Evolutionary conservation across 1,140 invertebrate species (phyloP), one percentile per base, ranked within the genome.

Genomic region (Cyphomyrmex costatus): DNA sequence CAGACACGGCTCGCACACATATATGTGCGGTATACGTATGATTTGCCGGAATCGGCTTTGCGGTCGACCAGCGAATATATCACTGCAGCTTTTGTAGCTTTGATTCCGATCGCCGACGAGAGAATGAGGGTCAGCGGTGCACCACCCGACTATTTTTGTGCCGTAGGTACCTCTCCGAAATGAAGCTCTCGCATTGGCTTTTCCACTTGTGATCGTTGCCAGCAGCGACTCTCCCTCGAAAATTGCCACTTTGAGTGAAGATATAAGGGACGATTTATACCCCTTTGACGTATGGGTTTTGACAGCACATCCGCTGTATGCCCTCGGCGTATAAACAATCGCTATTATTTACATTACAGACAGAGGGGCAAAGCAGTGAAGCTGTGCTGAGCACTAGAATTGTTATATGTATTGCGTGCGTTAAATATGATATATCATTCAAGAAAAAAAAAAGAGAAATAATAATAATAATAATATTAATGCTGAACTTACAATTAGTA

Each of bases 21-120:
- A n/a, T 82, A 82, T 49, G 49, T 56, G 61, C 61, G 61, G 76
- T 86, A 51, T 73, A 87, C 58, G 88, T 89, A 89, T 89, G 84
- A 89, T 89, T 88, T 88, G 76, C 76, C 77, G 83, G 84, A 88
- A 88, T 89, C 88, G 87, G 86, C 88, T 89, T 88, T 89, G 88
- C 83, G 83, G 87, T 83, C 86, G 63, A 68, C 70, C 70, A 66
- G 49, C 61, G 84, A 88, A 89, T 89, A 89, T 89, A 89, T 89
- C 86, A 82, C 61, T 77, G 80, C 24, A 84, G 86, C 86, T 88
- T 89, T 89, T 89, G 88, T 88, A 88, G 76, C 87, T 89, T 89
- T 88, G 88, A 89, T 89, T 89, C 84, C 77, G 84, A 74, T 79
- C 83, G 56, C n/a, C 83, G 83, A 70, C 60, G 88, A 86, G 86